These are phyloP conservation scores for Hydrolagus colliei DNA, from an alignment of 2,797 vertebrate species.

Conservation along the genomic window DNA sequence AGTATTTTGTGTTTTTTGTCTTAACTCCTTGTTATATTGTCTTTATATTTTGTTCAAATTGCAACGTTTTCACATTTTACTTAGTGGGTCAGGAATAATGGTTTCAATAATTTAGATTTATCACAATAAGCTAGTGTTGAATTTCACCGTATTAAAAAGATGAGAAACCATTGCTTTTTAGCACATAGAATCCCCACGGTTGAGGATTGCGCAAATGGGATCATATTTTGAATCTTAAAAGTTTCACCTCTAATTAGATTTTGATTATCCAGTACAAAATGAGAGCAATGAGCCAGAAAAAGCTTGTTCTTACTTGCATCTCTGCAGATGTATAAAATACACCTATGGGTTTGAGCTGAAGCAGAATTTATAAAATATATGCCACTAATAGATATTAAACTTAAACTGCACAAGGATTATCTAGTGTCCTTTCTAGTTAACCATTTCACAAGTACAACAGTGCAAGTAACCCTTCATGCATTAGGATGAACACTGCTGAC, in stretches of 20 bases:
- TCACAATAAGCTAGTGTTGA: background rate
- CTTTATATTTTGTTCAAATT: background rate
- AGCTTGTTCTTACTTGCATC: background rate
- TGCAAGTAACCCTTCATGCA: background rate
- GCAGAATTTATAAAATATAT: background rate
- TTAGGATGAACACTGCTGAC: background rate
- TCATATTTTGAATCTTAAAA: background rate
- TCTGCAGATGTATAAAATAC: background rate
- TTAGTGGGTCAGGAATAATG: background rate
- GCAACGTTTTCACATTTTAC: background rate
- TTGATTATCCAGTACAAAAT: background rate
- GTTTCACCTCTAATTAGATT: background rate
- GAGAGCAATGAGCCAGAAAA: slow-evolving; percentile 2
- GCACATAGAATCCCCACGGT: background rate
- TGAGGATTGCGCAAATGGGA: background rate
- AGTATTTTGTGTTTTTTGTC: background rate
- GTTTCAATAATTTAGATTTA: background rate
- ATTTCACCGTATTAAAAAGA: slow-evolving; percentile 1
- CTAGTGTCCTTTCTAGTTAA: slow-evolving; percentile 11
- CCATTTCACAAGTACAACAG: background rate
- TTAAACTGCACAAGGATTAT: background rate
- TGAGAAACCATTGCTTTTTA: background rate
- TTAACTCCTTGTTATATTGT: background rate
- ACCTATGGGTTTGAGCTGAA: background rate
- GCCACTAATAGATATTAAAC: background rate